Evolutionary conservation across 2,888 invertebrate species (phyloP), one percentile per base, ranked within the genome.

Genomic region (Thereva nobilitata): DNA sequence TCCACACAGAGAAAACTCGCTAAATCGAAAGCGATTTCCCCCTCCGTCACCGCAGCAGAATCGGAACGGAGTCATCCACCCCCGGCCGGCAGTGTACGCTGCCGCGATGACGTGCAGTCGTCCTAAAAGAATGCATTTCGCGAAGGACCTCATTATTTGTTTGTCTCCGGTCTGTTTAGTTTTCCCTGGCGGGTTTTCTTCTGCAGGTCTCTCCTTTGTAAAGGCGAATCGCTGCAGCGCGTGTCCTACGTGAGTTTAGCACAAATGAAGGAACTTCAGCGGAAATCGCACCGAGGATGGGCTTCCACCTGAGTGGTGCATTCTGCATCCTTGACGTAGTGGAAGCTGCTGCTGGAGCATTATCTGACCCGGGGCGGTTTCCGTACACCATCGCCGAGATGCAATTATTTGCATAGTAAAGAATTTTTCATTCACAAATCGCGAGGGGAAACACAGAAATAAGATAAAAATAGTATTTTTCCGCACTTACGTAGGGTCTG

Each of bases 341-440:
- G 50, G 23, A 23, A 23, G 23, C 23, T 23, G 23, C 23, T 23
- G 23, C 23, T 23, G 23, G 23, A 23, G 23, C 23, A 61, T 61
- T 61, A 37, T 50, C 40, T 61, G 41, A 61, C 42, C 61, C 50
- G 59, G 61, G 41, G 34, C 10, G 23, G 34, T 4, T 34, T 23
- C 23, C 23, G 23, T 23, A 50, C 41, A 61, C 49, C 61, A 50
- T 37, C 40, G 49, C 49, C 61, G n/a, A 50, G 23, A 23, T 23
- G 23, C 61, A 61, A 61, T 61, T 61, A 61, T 40, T 61, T 61
- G 50, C 61, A 59, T 47, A 41, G 41, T 6, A 41, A 23, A 49
- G 61, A n/a, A 64, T 64, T 10, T 64, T 64, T 64, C 64, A 64
- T 64, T 64, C 64, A 64, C 45, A 64, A 64, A 64, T 64, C 54